Evolutionary conservation across 2,888 invertebrate species (phyloP), one percentile per base, ranked within the genome.

Genomic region (Boloria euphrosyne): DNA sequence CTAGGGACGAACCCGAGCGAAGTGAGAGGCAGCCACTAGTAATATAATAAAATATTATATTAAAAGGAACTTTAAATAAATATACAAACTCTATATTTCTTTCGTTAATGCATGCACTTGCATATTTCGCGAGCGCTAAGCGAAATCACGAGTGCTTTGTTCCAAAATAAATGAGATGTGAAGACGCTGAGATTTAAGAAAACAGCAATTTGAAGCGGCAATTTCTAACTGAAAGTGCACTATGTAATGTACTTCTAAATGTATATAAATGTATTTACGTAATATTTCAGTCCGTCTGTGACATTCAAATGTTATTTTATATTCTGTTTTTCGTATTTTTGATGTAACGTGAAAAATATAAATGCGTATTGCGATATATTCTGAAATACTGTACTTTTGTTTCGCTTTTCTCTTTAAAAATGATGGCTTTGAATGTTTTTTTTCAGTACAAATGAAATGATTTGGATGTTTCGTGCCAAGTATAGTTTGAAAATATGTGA

Each of bases 111-210:
- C 49, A 55, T 49, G 44, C 16, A 44, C 62, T 55, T 62, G 67
- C 51, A 69, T 63, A 63, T 65, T 67, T 67, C 61, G 67, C 61
- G 57, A 71, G 67, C 69, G 69, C 70, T 69, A 67, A 68, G 69
- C 66, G 70, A 74, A 75, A 74, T 71, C 71, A 66, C 69, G 70
- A 66, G 71, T 66, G 70, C 76, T 75, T 77, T 77, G 76, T 76
- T 75, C 73, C 69, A 60, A 69, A 75, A 74, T 74, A 75, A 76
- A 77, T 76, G 75, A 73, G 68, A 73, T 71, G 76, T 71, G 71
- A 73, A 75, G 75, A 73, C 65, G 74, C 49, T 62, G 65, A 71
- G 68, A 62, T 70, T 71, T 65, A 66, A 62, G 58, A 67, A 67
- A 74, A 69, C 71, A 71, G 70, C 73, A 73, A 71, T 75, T 76